Conservation (phyloP, 2,888 invertebrate species). For the Ochropleura plecta region DNA sequence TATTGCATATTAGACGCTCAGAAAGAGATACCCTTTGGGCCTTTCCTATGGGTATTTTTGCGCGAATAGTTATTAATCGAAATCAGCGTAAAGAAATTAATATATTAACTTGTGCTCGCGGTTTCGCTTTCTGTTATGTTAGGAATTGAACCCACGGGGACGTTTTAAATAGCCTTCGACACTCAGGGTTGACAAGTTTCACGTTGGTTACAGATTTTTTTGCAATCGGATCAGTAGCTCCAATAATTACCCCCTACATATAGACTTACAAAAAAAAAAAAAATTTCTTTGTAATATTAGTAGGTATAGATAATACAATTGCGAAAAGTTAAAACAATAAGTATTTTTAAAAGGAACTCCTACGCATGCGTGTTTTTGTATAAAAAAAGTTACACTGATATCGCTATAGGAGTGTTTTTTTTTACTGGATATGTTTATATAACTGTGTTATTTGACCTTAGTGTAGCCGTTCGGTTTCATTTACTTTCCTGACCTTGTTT, state of each 20-base stretch:
- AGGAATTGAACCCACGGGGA: too few species aligned
- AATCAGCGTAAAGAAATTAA: not conserved
- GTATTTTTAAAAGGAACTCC: not conserved
- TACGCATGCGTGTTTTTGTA: not conserved
- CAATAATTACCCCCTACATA: too few species aligned
- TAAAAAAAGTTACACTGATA: constrained; percentile 1
- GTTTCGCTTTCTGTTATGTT: too few species aligned
- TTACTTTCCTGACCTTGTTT: constrained; percentile 6
- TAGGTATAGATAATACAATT: too few species aligned
- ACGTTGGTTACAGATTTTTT: too few species aligned
- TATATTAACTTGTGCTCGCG: too few species aligned
- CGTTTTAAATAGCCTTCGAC: too few species aligned
- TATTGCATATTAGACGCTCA: not conserved
- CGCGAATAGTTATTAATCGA: not conserved
- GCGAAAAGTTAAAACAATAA: not conserved
- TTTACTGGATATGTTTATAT: not conserved
- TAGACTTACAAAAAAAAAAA: too few species aligned
- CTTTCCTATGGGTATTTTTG: not conserved
- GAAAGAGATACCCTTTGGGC: not conserved
- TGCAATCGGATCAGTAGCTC: too few species aligned
- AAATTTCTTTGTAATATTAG: too few species aligned
- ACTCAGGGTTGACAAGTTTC: too few species aligned
- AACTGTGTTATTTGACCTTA: not conserved
- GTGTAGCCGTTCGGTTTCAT: constrained; percentile 1
- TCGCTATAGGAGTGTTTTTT: not conserved